Conservation (phyloP, 2,888 invertebrate genomes). For the Epirrita christyi region DNA sequence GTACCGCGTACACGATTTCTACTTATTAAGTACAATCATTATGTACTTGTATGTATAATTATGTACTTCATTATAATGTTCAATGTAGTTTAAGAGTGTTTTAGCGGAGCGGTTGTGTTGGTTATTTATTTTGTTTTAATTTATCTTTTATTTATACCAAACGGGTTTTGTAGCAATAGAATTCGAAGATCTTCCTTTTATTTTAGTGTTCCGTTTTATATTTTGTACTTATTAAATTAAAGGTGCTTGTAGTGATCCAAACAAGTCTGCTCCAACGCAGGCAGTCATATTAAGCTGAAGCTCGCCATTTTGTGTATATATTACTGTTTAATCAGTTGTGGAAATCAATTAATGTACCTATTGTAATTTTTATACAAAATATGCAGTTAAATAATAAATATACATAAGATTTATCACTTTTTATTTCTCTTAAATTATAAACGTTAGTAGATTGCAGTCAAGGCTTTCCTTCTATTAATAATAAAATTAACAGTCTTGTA, state of each 20-base stretch:
- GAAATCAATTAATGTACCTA: slow-evolving; percentile 76
- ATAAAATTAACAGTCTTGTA: slow-evolving; percentile 9
- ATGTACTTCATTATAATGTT: slow-evolving; percentile 56
- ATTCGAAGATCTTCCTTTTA: slow-evolving; percentile 62
- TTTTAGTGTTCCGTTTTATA: slow-evolving; percentile 72
- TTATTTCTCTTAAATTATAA: slow-evolving; percentile 20
- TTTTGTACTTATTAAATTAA: slow-evolving; percentile 75
- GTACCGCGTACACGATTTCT: slow-evolving; percentile 28
- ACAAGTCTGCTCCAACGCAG: slow-evolving; percentile 48
- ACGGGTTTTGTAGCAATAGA: slow-evolving; percentile 72
- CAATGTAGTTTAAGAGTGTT: slow-evolving; percentile 61
- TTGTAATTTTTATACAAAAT: slow-evolving; percentile 83
- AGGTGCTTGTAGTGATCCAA: slow-evolving; percentile 68
- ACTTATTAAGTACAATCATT: slow-evolving; percentile 61
- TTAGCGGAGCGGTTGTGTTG: slow-evolving; percentile 79
- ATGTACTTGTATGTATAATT: slow-evolving; percentile 44
- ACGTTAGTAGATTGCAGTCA: slow-evolving; percentile 6
- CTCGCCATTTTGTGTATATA: slow-evolving; percentile 75
- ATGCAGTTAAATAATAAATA: slow-evolving; percentile 77
- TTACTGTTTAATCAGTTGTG: slow-evolving; percentile 63
- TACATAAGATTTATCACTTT: slow-evolving; percentile 32
- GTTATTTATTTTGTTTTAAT: slow-evolving; percentile 80
- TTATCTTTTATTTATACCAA: slow-evolving; percentile 79
- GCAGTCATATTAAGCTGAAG: slow-evolving; percentile 58
- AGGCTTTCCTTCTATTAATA: background rate